phyloP scores from a whole-genome alignment of 2,113 vertebrate genomes.

The Tricholaema leucomelas region DNA sequence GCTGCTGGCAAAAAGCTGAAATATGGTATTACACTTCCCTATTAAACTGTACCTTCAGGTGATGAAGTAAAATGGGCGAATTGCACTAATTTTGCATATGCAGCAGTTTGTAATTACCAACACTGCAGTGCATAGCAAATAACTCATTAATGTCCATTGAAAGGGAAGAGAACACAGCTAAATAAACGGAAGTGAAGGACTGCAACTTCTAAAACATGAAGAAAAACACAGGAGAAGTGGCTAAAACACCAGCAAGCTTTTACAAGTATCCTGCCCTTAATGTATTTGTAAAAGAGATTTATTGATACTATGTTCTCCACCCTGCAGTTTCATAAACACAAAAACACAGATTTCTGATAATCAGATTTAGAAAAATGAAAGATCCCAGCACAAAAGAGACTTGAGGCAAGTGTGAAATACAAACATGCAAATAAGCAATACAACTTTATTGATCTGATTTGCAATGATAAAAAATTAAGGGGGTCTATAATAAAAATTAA shows the following conservation, averaged over 20 bases:
- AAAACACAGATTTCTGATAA: neutral
- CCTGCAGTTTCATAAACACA: neutral
- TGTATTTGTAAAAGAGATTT: neutral
- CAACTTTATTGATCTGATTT: neutral
- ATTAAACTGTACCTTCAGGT: slow-evolving; percentile 60
- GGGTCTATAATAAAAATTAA: neutral
- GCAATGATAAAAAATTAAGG: neutral
- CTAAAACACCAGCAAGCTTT: neutral
- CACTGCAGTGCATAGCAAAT: neutral
- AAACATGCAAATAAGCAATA: neutral
- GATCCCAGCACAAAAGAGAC: neutral
- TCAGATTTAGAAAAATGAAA: neutral
- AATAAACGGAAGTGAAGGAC: neutral
- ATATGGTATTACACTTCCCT: slow-evolving; percentile 14
- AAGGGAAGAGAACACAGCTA: neutral
- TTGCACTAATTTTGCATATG: slow-evolving; percentile 8
- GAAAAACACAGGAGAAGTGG: neutral
- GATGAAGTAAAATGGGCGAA: slow-evolving; percentile 24
- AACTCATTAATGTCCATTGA: neutral
- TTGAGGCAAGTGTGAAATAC: neutral
- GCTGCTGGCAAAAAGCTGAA: slow-evolving; percentile 38
- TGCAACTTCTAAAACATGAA: neutral
- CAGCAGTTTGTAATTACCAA: neutral
- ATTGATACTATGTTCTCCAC: neutral
- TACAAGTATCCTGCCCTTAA: neutral